A percentile compares a stretch with the other conserved stretches of the same genome.
Conservation (phyloP, 2,113 vertebrate species). For the Muscicapa adusta region DNA sequence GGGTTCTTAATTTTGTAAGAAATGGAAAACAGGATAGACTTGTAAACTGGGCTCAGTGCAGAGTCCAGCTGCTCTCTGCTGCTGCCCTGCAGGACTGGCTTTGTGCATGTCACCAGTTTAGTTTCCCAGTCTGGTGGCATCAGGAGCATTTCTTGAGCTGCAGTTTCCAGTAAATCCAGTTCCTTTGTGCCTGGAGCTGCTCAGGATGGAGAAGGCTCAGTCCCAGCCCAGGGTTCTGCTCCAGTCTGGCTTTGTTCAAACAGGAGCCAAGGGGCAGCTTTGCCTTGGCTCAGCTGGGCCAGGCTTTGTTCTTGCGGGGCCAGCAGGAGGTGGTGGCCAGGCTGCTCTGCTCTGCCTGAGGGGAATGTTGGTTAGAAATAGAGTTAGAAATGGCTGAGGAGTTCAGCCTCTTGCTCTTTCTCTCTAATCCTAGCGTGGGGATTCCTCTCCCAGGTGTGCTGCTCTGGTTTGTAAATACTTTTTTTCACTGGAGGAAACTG, state of each 20-base stretch:
- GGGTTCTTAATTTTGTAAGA: background rate
- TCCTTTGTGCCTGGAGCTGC: background rate
- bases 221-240: background rate
- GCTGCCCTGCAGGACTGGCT: background rate
- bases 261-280: background rate
- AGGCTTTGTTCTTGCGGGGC: background rate
- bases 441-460: background rate
- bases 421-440: fast-evolving
- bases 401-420: background rate
- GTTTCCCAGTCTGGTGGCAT: background rate
- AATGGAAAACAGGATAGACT: background rate
- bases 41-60: background rate
- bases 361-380: background rate
- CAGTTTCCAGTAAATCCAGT: background rate
- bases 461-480: background rate
- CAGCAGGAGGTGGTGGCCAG: background rate
- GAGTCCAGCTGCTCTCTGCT: background rate
- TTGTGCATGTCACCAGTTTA: fast-evolving
- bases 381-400: background rate
- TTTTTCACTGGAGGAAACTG: background rate
- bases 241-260: background rate
- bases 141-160: background rate
- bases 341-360: background rate
- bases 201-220: background rate
- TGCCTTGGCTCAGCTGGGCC: background rate